Conservation (phyloP, 2,888 invertebrate species). For the Tipula helvola region DNA sequence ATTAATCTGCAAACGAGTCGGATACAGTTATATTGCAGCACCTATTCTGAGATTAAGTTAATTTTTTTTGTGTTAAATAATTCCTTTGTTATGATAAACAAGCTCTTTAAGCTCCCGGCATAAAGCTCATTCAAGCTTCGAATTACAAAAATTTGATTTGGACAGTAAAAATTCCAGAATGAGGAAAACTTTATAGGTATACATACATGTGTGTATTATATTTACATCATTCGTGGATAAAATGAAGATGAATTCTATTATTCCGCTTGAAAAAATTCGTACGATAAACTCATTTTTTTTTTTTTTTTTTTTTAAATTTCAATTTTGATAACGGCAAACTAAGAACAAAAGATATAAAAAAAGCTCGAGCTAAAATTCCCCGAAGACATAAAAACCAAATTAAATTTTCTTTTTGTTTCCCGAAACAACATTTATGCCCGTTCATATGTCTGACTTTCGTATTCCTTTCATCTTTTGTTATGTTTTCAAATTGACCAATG, state of each 20-base stretch:
- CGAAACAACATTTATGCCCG: not conserved
- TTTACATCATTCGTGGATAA: not conserved
- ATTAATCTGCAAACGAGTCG: too few species aligned
- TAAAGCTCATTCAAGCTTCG: too few species aligned
- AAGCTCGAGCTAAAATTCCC: not conserved
- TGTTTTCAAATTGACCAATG: not conserved
- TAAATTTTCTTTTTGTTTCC: slow-evolving; percentile 4
- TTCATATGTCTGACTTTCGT: not conserved
- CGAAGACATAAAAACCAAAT: not conserved
- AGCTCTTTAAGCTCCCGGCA: too few species aligned
- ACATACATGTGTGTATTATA: too few species aligned
- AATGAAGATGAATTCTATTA: not conserved
- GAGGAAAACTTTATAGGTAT: too few species aligned
- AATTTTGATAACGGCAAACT: not conserved
- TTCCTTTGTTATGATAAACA: too few species aligned
- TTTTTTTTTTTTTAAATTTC: not conserved
- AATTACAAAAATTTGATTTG: too few species aligned
- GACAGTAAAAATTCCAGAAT: too few species aligned
- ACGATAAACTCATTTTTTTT: not conserved
- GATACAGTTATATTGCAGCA: too few species aligned
- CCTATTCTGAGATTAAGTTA: too few species aligned
- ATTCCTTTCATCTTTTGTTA: not conserved
- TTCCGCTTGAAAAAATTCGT: not conserved
- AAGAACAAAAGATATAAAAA: not conserved
- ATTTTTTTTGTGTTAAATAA: too few species aligned